Percentiles rank a stretch among this genome's conserved stretches.
These are phyloP conservation scores for Lasius fuliginosus DNA, from an alignment of 2,888 invertebrate species.

Conservation along the genomic window DNA sequence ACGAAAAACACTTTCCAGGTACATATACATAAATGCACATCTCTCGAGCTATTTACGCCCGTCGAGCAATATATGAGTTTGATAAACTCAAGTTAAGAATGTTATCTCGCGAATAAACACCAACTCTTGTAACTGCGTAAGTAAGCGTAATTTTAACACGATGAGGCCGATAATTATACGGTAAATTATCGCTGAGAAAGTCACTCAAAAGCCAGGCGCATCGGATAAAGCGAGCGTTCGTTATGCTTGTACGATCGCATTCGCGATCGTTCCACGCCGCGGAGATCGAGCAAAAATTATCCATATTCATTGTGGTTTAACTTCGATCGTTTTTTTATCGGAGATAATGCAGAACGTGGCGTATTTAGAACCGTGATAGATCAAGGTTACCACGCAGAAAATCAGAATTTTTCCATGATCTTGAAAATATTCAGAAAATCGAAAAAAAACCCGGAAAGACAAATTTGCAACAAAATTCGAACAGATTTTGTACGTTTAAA, in stretches of 20 bases:
- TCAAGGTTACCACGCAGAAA: constrained; percentile 15
- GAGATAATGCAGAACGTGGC: constrained; percentile 33
- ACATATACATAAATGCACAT: constrained; percentile 18
- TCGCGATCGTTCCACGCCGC: constrained; percentile 59
- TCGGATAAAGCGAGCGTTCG: constrained; percentile 40
- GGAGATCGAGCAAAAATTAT: constrained; percentile 54
- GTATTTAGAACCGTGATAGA: constrained; percentile 10
- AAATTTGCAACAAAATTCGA: not conserved
- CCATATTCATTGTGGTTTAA: constrained; percentile 47
- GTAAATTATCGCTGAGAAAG: constrained; percentile 47
- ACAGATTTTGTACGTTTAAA: not conserved
- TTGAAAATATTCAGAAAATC: not conserved
- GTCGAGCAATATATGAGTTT: constrained; percentile 29
- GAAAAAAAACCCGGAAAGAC: too few relatives aligned
- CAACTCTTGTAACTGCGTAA: constrained; percentile 13
- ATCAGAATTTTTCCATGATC: not conserved
- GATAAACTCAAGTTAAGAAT: constrained; percentile 34
- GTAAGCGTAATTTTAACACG: constrained; percentile 41
- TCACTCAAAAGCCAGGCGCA: constrained; percentile 49
- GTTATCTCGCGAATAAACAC: constrained; percentile 17
- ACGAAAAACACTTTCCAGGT: constrained; percentile 52
- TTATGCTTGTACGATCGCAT: constrained; percentile 44
- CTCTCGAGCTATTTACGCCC: constrained; percentile 38
- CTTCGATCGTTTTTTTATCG: constrained; percentile 19
- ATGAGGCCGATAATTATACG: constrained; percentile 42